A percentile compares a stretch with the other conserved stretches of the same genome.
phyloP scores from a whole-genome alignment of 2,888 invertebrate species.

The Andrena hattorfiana region DNA sequence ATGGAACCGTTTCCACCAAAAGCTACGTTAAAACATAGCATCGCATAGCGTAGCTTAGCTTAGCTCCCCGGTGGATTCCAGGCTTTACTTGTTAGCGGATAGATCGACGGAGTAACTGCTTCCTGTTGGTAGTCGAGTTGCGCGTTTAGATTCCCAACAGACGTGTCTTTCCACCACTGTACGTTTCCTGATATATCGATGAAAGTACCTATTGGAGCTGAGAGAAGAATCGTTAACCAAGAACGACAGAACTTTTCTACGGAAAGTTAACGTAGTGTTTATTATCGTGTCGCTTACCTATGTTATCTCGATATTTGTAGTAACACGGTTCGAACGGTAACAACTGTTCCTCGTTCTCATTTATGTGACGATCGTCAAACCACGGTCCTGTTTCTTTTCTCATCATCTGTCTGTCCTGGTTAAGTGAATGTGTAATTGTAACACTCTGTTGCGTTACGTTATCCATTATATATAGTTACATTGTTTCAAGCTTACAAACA shows the following conservation, averaged over 20 bases:
- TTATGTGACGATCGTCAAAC: constrained; percentile 13
- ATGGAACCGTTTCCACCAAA: too few relatives aligned
- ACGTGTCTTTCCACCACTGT: constrained; percentile 37
- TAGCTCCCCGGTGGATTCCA: too few relatives aligned
- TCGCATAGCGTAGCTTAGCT: too few relatives aligned
- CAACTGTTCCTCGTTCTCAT: constrained; percentile 21
- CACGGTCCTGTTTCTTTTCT: constrained; percentile 30
- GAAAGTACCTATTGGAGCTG: constrained; percentile 4
- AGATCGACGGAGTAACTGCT: background rate
- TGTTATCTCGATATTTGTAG: constrained; percentile 39
- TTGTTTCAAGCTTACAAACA: background rate
- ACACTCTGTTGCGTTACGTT: constrained; percentile 31
- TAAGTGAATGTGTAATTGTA: constrained; percentile 10
- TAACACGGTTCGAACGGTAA: constrained; percentile 22
- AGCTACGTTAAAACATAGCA: too few relatives aligned
- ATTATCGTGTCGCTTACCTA: background rate
- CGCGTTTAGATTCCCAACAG: background rate
- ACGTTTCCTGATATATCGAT: constrained; percentile 11
- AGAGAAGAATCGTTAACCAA: background rate
- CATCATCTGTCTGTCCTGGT: constrained; percentile 1
- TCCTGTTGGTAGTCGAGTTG: constrained; percentile 19
- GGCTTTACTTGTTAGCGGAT: constrained; percentile 30
- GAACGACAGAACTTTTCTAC: background rate
- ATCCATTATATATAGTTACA: constrained; percentile 14
- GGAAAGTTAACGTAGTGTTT: background rate